Conservation (phyloP, 2,888 invertebrate species). For the Liopterus haemorrhoidalis region DNA sequence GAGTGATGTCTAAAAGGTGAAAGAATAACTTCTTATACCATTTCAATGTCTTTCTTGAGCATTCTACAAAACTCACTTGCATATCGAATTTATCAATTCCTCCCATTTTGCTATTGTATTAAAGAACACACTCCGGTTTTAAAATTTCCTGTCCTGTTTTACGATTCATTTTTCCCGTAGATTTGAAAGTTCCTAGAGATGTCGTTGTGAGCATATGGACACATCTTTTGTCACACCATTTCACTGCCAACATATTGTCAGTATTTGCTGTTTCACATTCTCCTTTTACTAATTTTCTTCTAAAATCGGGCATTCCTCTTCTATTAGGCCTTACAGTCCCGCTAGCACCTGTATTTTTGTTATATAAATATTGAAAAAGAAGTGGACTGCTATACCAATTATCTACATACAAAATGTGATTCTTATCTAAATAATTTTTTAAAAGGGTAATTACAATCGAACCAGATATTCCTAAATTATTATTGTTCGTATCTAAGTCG, state of each 20-base stretch:
- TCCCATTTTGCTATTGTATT: constrained; percentile 23
- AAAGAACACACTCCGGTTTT: constrained; percentile 24
- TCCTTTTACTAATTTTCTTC: constrained; percentile 18
- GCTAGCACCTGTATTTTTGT: constrained; percentile 21
- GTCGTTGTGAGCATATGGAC: constrained; percentile 28
- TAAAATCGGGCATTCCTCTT: constrained; percentile 17
- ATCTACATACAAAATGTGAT: constrained; percentile 26
- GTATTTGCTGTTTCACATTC: constrained; percentile 8
- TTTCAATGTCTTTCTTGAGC: constrained; percentile 34
- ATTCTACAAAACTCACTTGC: neutral
- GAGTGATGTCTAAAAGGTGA: too few species aligned
- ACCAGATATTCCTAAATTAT: constrained; percentile 23
- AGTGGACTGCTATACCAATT: constrained; percentile 26
- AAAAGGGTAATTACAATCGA: constrained; percentile 20
- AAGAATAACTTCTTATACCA: too few species aligned
- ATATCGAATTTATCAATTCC: neutral
- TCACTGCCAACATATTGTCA: constrained; percentile 17
- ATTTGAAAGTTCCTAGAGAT: constrained; percentile 14
- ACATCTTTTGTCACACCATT: constrained; percentile 29
- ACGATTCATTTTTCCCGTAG: constrained; percentile 17
- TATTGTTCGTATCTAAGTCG: constrained; percentile 14
- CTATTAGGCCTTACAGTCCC: constrained; percentile 22
- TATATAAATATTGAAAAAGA: constrained; percentile 13
- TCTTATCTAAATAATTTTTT: constrained; percentile 23
- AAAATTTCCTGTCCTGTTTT: constrained; percentile 11